Percentiles rank a stretch among this genome's conserved stretches.
Evolutionary conservation across 2,888 invertebrate species (phyloP).

Genomic region (Drosophila subsilvestris): DNA sequence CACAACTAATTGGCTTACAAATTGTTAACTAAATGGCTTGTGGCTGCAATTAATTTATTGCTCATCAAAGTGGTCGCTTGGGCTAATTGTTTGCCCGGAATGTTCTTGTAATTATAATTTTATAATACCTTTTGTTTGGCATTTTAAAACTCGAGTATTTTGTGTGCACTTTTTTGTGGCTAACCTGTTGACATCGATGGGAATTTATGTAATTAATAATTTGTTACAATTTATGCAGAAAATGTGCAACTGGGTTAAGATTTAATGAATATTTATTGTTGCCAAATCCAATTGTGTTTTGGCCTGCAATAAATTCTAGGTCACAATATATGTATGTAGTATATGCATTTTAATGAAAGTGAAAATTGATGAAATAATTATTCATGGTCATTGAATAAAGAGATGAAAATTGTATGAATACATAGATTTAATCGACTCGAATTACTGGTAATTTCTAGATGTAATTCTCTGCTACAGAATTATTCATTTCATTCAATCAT

Average conservation of each 20-base stretch:
- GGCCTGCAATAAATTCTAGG: not conserved
- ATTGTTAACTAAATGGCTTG: conserved; percentile 32
- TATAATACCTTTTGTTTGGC: conserved; percentile 3
- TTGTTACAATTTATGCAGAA: not conserved
- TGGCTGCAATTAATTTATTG: conserved; percentile 28
- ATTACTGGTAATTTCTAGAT: no score
- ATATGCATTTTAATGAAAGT: not conserved
- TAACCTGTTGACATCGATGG: not conserved
- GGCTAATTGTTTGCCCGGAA: conserved; percentile 9
- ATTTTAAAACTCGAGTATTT: not conserved
- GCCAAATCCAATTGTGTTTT: not conserved
- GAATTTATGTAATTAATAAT: no score
- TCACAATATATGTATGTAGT: not conserved
- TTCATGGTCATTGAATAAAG: not conserved
- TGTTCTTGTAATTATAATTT: not conserved
- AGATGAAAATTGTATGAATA: not conserved
- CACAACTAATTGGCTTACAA: conserved; percentile 19
- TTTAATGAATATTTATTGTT: conserved; percentile 16
- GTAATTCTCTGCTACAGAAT: no score
- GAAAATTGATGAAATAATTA: not conserved
- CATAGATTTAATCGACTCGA: not conserved
- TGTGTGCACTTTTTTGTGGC: not conserved
- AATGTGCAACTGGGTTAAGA: not conserved
- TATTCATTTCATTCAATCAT: no score
- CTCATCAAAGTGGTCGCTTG: conserved; percentile 18